Conservation (phyloP, 2,797 vertebrate genomes). For the Sitta carolinensis region DNA sequence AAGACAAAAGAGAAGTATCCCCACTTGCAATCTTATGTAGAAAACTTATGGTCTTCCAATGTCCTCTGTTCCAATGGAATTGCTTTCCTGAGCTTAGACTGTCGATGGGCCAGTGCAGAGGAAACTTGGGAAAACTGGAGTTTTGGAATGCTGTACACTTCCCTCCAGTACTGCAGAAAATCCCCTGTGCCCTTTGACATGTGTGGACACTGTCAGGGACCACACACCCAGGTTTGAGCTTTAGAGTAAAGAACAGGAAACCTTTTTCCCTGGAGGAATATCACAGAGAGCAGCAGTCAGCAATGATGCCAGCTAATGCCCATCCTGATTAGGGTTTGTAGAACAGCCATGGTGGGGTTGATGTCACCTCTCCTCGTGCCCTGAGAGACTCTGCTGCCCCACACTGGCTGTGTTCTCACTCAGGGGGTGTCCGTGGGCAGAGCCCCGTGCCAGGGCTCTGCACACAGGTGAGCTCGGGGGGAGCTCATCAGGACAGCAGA, state of each 20-base stretch:
- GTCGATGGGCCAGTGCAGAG: neutral
- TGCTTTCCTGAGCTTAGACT: neutral
- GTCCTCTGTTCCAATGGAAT: neutral
- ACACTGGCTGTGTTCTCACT: neutral
- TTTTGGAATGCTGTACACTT: neutral
- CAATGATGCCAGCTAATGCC: neutral
- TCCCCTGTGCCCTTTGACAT: rapidly evolving
- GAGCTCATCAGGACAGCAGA: neutral
- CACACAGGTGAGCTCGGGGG: neutral
- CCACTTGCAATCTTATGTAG: neutral
- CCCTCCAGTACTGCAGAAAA: rapidly evolving
- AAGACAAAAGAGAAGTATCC: neutral
- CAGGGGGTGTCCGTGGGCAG: rapidly evolving
- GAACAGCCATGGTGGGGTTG: neutral
- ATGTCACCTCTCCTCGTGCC: rapidly evolving
- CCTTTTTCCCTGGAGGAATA: neutral
- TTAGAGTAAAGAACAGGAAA: neutral
- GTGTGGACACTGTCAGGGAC: neutral
- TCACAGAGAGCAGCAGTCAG: neutral
- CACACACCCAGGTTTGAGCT: neutral
- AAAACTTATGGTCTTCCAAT: neutral
- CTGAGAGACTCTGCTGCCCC: neutral
- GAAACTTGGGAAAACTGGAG: neutral
- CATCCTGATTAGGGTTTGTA: neutral
- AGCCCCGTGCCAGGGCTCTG: neutral